A percentile compares a stretch with the other conserved stretches of the same genome.
phyloP scores from a whole-genome alignment of 1,140 invertebrate species.

The Ylistrum balloti region DNA sequence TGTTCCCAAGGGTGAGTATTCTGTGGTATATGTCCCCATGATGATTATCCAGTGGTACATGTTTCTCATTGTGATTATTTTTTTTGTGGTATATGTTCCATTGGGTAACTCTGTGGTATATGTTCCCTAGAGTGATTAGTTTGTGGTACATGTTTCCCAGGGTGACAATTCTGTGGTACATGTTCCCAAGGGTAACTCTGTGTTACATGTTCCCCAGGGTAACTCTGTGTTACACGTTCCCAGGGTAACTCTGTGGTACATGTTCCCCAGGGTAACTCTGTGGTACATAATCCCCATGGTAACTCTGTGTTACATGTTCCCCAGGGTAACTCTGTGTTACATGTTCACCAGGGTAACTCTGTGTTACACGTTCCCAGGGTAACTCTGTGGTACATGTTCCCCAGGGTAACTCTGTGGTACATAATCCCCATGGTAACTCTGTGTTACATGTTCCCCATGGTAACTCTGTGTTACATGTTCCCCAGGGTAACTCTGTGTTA shows the following conservation, averaged over 20 bases:
- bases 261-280: not conserved
- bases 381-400: not conserved
- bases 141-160: not conserved
- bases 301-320: not conserved
- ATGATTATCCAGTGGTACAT: not conserved
- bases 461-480: not conserved
- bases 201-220: not conserved
- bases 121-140: not conserved
- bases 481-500: not conserved
- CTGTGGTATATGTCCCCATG: not conserved
- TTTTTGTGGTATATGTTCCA: not conserved
- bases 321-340: not conserved
- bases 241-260: not conserved
- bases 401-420: not conserved
- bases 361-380: not conserved
- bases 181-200: not conserved
- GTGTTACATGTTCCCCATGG: not conserved
- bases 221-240: not conserved
- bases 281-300: not conserved
- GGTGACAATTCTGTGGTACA: not conserved
- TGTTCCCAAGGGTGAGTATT: not conserved
- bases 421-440: not conserved
- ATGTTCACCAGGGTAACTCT: not conserved
- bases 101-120: not conserved
- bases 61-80: not conserved